Conservation (phyloP, 2,797 vertebrate genomes). For the Menidia menidia region DNA sequence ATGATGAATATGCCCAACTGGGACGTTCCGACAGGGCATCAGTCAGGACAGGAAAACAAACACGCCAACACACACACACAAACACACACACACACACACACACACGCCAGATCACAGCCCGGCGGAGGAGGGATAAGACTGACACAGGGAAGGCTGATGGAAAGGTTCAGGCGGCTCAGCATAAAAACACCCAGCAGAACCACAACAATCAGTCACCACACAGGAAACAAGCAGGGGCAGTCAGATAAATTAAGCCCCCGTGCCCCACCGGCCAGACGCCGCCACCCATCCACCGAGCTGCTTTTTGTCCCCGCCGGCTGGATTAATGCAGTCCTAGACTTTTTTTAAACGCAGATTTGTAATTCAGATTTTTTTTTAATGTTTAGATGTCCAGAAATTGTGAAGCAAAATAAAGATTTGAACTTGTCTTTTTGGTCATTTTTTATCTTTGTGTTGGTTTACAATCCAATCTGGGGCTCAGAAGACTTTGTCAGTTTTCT, state of each 20-base stretch:
- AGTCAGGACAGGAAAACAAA: conserved; percentile 80
- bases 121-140: conserved; percentile 65
- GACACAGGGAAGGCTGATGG: conserved; percentile 74
- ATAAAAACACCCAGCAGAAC: conserved; percentile 68
- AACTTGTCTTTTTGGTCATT: neutral
- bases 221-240: conserved; percentile 66
- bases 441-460: no score
- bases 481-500: no score
- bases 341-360: conserved; percentile 29
- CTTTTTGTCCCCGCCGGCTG: conserved; percentile 50
- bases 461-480: no score
- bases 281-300: conserved; percentile 43
- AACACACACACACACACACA: conserved; percentile 67
- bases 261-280: conserved; percentile 34
- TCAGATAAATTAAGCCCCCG: conserved; percentile 66
- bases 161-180: conserved; percentile 69
- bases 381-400: neutral
- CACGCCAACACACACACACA: conserved; percentile 60
- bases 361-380: no score
- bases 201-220: conserved; percentile 67
- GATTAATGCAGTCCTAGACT: conserved; percentile 42
- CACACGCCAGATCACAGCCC: conserved; percentile 62
- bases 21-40: conserved; percentile 78
- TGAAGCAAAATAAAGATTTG: neutral
- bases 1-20: conserved; percentile 79